Base-by-base conservation (phyloP, 2,888 invertebrate genomes). In the Tenthredo scrophulariae region DNA sequence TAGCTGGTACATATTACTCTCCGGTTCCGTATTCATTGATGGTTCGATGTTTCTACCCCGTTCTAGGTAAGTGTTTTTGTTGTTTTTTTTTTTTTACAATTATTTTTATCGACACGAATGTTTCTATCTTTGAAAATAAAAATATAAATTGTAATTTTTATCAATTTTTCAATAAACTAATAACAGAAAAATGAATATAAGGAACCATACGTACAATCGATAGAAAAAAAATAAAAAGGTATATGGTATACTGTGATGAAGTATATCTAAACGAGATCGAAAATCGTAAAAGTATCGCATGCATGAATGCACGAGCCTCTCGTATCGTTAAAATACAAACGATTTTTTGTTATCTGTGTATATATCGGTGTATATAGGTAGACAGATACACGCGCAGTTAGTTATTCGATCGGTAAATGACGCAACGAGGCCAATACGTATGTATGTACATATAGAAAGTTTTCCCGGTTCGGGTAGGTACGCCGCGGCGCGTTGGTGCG, bases 11-110 rank as follows among this genome's bases (percentile, higher is more conserved):
- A 96, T 97, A 90, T 94, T 97, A 84, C 94, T 97, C 85, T 96
- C 96, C 67, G 97, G 97, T 84, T 97, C 97, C 26, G 97, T 97
- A 84, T 97, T 97, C 94, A 97, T 97, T 93, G 97, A 97, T 93
- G 97, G 97, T 75, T 97, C 97, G 89, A 97, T 97, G 96, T 97
- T 96, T 92, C 94, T 97, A 88, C 97, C 97, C n/a, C 95, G 96
- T 89, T 96, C 96, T 94, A 96, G 96, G 97, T 97, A 94, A 94
- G 94, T 91, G 37, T n/a, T 70, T 37, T 37, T 37, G 7, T 37
- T 37, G 37, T 37, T 33, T 33, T 33, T 33, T 4, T 33, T 33
- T 33, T 33, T 5, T 33, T 29, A 29, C 29, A 29, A 29, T 29
- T 2, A 29, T 29, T 29, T 2, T 29, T 29, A 29, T 29, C 29